Evolutionary conservation across 2,888 invertebrate genomes (phyloP), one percentile per base, ranked within the genome.

Genomic region (Synanthedon andrenaeformis): DNA sequence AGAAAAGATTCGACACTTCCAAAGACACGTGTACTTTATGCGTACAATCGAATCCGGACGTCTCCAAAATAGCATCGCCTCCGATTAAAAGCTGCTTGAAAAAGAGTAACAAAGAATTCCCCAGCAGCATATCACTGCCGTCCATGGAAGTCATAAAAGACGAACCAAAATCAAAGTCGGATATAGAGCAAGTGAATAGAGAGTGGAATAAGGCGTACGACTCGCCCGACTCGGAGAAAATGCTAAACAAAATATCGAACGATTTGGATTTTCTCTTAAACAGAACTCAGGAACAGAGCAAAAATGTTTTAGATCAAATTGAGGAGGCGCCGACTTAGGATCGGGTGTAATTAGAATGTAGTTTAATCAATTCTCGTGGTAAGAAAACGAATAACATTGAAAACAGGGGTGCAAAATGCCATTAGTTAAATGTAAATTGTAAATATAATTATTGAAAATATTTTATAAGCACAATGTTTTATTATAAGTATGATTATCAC

Each of bases 211-310:
- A 72, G 59, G 77, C 79, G 41, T 82, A 85, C 62, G 75, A 80
- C 57, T 72, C 75, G 0, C 77, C 79, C 0, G 79, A 82, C 54
- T 75, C 83, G 41, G 90, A 90, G 62, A 92, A 91, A 55, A 92
- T 95, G 89, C 80, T 95, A 52, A 92, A 94, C 80, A 91, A 94
- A 70, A 95, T 95, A 67, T 92, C 93, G 1, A 92, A 92, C 69
- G 95, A 95, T 80, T 82, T 95, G 62, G 94, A 95, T 79, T 95
- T 94, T 82, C 82, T 95, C 62, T 82, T 95, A 57, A 94, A 94
- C 76, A 89, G 93, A 58, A 90, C 88, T 57, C 85, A 82, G 57
- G 76, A 77, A 55, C 13, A n/a, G 45, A 70, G 62, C 56, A 71
- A 70, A 64, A 67, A 64, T 55, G 56, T 66, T 57, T 64, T 70